Evolutionary conservation across 30 jellyfish, hydroid and myxozoan species (phyloP).

Genomic region (Aurelia sp.): DNA sequence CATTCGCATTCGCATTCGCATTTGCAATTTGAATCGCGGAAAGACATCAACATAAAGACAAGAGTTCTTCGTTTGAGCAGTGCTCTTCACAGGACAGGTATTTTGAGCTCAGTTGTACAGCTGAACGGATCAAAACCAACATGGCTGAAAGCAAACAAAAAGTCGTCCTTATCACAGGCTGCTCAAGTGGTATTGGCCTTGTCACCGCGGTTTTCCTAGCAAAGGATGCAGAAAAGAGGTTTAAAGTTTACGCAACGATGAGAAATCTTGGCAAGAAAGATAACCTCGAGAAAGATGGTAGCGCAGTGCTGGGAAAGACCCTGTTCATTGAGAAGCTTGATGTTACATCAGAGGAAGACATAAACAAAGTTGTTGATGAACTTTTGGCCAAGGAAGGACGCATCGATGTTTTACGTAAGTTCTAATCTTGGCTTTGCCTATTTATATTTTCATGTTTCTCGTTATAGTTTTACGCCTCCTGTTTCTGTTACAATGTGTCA

Average conservation of each 20-base stretch:
- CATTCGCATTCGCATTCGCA: no score
- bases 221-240: conserved; percentile 58
- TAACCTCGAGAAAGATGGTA: conserved; percentile 46
- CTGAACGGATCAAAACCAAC: background rate
- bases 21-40: no score
- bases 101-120: background rate
- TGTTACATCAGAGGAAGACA: conserved; percentile 49
- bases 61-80: no score
- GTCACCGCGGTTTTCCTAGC: conserved; percentile 58
- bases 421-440: no score
- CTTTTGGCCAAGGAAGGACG: conserved; percentile 50
- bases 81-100: background rate
- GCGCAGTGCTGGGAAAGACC: conserved; percentile 40
- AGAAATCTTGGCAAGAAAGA: conserved; percentile 67
- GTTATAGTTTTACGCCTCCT: background rate
- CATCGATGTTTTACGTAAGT: conserved; percentile 63
- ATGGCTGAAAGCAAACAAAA: conserved; percentile 37
- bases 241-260: conserved; percentile 71
- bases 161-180: conserved; percentile 66
- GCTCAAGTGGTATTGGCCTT: conserved; percentile 73
- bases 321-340: conserved; percentile 52
- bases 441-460: no score
- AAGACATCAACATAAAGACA: no score
- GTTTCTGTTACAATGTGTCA: background rate
- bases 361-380: conserved; percentile 45